Evolutionary conservation across 2,113 vertebrate genomes (phyloP).

Genomic region (Stigmatopora argus): DNA sequence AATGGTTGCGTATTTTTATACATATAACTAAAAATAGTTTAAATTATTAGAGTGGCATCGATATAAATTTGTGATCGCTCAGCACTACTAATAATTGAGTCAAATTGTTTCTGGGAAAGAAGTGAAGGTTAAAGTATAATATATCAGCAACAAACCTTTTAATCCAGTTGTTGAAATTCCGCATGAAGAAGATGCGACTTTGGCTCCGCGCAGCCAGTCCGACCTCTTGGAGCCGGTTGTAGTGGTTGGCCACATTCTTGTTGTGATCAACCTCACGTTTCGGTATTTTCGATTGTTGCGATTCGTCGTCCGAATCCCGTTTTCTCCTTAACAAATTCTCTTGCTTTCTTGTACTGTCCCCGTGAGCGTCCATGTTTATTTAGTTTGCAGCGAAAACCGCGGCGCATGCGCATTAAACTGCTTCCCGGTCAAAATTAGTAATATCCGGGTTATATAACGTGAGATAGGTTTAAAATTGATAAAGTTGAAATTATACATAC

Average conservation of each 20-base stretch:
- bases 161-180: constrained; percentile 99
- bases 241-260: constrained; percentile 85
- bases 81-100: not conserved
- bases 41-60: too few species aligned
- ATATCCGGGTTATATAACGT: too few species aligned
- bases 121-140: too few species aligned
- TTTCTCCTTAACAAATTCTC: too few species aligned
- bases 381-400: not conserved
- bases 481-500: too few species aligned
- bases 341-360: not conserved
- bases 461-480: too few species aligned
- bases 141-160: constrained; percentile 69
- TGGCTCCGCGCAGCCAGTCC: constrained; percentile 82
- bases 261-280: constrained; percentile 67
- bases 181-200: constrained; percentile 90
- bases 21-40: too few species aligned
- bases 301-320: not conserved
- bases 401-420: not conserved
- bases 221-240: constrained; percentile 88
- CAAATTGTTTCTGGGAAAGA: not conserved
- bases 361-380: not conserved
- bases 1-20: too few species aligned
- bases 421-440: not conserved
- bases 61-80: too few species aligned
- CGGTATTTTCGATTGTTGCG: fast-evolving